phyloP scores from a whole-genome alignment of 2,888 invertebrate species.

The Xanthostigma xanthostigma region DNA sequence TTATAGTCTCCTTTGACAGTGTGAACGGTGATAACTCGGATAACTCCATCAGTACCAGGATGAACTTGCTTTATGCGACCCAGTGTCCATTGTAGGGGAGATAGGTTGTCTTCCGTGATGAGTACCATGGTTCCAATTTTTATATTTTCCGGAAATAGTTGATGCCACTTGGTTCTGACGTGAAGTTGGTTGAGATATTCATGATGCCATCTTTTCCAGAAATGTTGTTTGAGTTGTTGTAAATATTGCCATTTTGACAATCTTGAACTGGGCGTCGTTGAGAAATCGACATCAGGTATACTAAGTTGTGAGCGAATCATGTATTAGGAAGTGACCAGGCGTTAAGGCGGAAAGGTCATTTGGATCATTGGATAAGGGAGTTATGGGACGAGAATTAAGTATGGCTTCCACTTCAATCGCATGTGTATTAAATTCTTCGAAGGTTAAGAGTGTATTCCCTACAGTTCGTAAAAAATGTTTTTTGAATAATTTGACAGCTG shows the following conservation, averaged over 20 bases:
- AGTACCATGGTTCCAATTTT: constrained; percentile 3
- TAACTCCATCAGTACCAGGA: constrained; percentile 9
- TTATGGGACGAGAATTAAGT: constrained; percentile 11
- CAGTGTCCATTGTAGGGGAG: constrained; percentile 7
- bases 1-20: constrained; percentile 1
- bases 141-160: neutral
- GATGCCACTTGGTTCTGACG: constrained; percentile 6
- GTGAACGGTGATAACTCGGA: constrained; percentile 6
- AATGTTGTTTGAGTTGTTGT: constrained; percentile 9
- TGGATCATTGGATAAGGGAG: constrained; percentile 8
- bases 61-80: constrained; percentile 8
- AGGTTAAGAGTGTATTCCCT: constrained; percentile 3
- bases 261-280: neutral
- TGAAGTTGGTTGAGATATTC: constrained; percentile 11
- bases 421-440: constrained; percentile 2
- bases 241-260: constrained; percentile 5
- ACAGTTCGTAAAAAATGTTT: constrained; percentile 6
- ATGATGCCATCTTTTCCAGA: constrained; percentile 13
- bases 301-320: constrained; percentile 6
- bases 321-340: constrained; percentile 13
- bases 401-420: constrained; percentile 7
- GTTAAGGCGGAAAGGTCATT: constrained; percentile 6
- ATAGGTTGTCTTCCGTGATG: constrained; percentile 8
- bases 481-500: constrained; percentile 5
- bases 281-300: constrained; percentile 7